Percentiles rank a stretch among this genome's conserved stretches.
phyloP scores from a whole-genome alignment of 2,797 vertebrate genomes.

The Steatocranus sp. region DNA sequence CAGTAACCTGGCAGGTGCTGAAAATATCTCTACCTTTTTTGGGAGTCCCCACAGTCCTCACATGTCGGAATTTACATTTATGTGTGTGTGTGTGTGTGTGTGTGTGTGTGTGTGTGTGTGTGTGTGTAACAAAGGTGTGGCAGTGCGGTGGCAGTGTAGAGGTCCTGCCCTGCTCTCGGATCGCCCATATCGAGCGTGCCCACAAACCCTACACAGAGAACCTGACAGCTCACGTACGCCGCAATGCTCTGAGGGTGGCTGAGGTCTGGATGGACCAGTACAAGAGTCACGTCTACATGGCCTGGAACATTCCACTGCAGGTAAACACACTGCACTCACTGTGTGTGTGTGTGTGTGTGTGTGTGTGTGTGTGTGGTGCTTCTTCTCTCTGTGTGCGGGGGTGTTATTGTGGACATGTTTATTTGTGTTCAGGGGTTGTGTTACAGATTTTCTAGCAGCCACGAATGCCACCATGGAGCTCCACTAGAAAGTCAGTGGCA shows the following conservation, averaged over 20 bases:
- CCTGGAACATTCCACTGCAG: conserved; percentile 94
- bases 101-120: neutral
- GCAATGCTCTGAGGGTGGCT: conserved; percentile 90
- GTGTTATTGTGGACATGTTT: neutral
- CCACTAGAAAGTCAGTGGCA: neutral
- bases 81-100: neutral
- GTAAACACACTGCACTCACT: conserved; percentile 47
- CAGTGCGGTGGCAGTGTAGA: conserved; percentile 94
- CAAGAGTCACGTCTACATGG: conserved; percentile 96
- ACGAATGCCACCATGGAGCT: neutral
- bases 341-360: neutral
- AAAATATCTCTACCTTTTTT: neutral
- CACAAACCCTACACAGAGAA: conserved; percentile 95
- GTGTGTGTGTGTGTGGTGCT: neutral
- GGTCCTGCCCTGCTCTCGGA: conserved; percentile 91
- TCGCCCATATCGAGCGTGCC: conserved; percentile 92
- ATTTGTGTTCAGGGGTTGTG: neutral
- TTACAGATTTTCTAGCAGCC: conserved; percentile 15
- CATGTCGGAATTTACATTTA: neutral
- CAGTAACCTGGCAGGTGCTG: neutral
- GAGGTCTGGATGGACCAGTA: conserved; percentile 99
- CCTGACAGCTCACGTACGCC: conserved; percentile 85
- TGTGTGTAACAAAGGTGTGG: conserved; percentile 81
- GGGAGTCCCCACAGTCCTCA: neutral
- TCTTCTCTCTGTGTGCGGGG: neutral